Percentiles rank a stretch among this genome's conserved stretches.
Conservation (phyloP, 1,140 invertebrate species). For the Plodia interpunctella region DNA sequence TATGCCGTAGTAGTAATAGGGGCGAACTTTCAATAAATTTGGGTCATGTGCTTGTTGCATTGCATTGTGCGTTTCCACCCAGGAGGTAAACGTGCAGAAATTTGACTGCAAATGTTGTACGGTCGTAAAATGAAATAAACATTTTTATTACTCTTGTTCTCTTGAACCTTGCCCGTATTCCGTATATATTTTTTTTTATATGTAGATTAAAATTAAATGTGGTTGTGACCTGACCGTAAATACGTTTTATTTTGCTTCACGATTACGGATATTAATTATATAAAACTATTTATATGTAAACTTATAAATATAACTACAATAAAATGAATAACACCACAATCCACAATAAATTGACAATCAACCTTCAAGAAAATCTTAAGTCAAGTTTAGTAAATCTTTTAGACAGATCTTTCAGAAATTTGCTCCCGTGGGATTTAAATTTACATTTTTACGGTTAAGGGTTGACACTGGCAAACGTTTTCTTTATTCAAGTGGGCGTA, state of each 20-base stretch:
- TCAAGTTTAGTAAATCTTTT: not conserved
- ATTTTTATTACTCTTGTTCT: not conserved
- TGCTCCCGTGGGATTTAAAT: not conserved
- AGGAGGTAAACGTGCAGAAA: not conserved
- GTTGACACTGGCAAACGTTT: not conserved
- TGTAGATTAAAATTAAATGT: too few relatives aligned
- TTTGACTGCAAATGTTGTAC: not conserved
- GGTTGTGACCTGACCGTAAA: too few relatives aligned
- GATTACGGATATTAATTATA: too few relatives aligned
- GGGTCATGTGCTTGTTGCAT: too few relatives aligned
- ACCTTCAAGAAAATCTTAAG: not conserved
- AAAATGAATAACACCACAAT: too few relatives aligned
- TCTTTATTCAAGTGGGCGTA: not conserved
- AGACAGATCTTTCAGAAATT: not conserved
- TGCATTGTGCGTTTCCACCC: not conserved
- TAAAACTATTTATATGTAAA: too few relatives aligned
- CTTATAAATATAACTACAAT: too few relatives aligned
- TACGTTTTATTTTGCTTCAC: too few relatives aligned
- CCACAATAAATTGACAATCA: too few relatives aligned
- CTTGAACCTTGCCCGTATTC: not conserved
- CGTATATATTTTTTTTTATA: too few relatives aligned
- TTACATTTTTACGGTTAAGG: slow-evolving; percentile 3
- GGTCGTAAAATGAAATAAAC: not conserved
- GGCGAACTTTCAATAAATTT: too few relatives aligned
- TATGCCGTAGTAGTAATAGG: too few relatives aligned